Conservation (phyloP, 2,888 invertebrate genomes). For the Choristoneura rosaceana region DNA sequence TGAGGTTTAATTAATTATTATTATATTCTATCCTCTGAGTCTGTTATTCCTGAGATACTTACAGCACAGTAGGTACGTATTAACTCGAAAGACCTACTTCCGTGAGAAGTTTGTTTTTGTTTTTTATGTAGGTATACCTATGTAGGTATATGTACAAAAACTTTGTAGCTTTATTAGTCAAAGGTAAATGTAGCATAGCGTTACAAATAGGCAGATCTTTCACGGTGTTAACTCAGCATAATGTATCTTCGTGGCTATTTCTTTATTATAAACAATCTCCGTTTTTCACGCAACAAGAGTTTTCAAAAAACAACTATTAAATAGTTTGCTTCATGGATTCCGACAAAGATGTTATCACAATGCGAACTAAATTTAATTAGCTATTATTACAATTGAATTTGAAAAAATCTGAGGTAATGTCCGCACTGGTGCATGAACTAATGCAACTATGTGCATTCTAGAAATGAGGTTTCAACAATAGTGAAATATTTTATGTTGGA, state of each 20-base stretch:
- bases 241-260: background rate
- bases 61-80: too few relatives aligned
- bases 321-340: conserved; percentile 6
- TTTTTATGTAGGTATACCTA: too few relatives aligned
- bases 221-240: background rate
- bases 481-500: conserved; percentile 1
- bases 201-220: background rate
- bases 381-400: background rate
- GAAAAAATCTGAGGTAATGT: conserved; percentile 5
- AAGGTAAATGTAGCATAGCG: background rate
- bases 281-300: background rate
- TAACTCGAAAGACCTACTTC: background rate
- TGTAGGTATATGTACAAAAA: background rate
- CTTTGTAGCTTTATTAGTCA: background rate
- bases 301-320: conserved; percentile 1
- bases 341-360: conserved; percentile 13
- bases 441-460: conserved; percentile 11
- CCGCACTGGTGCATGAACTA: conserved; percentile 19
- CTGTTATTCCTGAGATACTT: too few relatives aligned
- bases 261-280: background rate
- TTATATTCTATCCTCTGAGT: too few relatives aligned
- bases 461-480: conserved; percentile 18
- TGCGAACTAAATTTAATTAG: conserved; percentile 8
- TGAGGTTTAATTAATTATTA: too few relatives aligned
- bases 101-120: background rate